These are phyloP conservation scores for Lithobates pipiens DNA, from an alignment of 2,797 vertebrate genomes.

Conservation along the genomic window DNA sequence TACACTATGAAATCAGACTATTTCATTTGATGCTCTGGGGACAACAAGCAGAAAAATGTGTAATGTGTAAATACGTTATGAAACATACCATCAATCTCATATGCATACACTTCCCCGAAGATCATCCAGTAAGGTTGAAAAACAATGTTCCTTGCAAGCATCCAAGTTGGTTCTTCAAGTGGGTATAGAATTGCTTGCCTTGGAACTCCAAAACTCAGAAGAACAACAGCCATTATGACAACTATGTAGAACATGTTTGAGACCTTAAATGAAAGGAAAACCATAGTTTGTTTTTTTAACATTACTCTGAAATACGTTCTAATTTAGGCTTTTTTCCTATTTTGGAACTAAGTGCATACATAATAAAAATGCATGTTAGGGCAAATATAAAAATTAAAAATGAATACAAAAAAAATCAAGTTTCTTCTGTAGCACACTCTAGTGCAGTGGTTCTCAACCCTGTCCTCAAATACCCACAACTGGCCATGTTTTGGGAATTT, in stretches of 20 bases:
- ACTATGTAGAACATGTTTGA: slow-evolving; percentile 99
- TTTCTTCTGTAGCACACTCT: too few relatives aligned
- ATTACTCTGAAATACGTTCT: too few relatives aligned
- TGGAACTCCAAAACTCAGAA: slow-evolving; percentile 95
- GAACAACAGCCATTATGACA: slow-evolving; percentile 95
- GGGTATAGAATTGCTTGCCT: slow-evolving; percentile 96
- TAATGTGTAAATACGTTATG: not conserved
- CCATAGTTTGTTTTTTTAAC: too few relatives aligned
- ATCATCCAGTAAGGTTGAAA: slow-evolving; percentile 99
- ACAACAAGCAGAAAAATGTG: not conserved
- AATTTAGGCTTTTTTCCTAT: too few relatives aligned
- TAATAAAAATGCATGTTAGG: too few relatives aligned
- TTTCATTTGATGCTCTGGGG: not conserved
- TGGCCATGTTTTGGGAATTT: too few relatives aligned
- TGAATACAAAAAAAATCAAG: too few relatives aligned
- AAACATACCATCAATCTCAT: slow-evolving; percentile 96
- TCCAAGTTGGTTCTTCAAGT: slow-evolving; percentile 88
- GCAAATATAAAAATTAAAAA: too few relatives aligned
- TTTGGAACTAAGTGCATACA: too few relatives aligned
- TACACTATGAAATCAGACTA: too few relatives aligned
- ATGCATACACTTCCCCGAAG: slow-evolving; percentile 98
- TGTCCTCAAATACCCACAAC: too few relatives aligned
- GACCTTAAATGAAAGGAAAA: slow-evolving; percentile 84
- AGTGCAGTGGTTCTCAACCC: too few relatives aligned
- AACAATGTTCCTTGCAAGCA: slow-evolving; percentile 92